A percentile compares a stretch with the other conserved stretches of the same genome.
Evolutionary conservation across 2,888 invertebrate species (phyloP).

Genomic region (Nemotelus pantherinus): DNA sequence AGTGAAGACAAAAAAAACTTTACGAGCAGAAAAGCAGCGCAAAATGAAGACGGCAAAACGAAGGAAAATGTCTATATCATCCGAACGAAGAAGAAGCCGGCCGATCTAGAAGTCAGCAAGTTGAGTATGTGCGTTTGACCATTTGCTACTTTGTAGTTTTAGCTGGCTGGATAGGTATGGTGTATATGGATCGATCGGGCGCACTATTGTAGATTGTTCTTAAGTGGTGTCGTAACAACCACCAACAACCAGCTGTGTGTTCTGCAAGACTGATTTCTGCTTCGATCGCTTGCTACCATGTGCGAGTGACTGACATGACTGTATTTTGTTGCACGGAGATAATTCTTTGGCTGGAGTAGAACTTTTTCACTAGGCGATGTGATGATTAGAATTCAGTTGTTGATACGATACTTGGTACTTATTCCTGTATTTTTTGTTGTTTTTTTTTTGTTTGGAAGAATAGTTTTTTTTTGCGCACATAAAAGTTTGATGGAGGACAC

Average conservation of each 20-base stretch:
- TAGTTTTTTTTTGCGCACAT: neutral
- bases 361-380: neutral
- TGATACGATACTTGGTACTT: neutral
- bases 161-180: too few relatives aligned
- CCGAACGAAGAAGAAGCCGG: neutral
- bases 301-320: too few relatives aligned
- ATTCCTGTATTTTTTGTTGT: neutral
- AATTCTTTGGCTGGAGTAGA: too few relatives aligned
- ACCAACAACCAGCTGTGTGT: conserved; percentile 7
- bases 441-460: neutral
- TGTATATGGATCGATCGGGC: conserved; percentile 16
- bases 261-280: conserved; percentile 21
- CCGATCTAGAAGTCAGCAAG: neutral
- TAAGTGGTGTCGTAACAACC: conserved; percentile 23
- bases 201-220: conserved; percentile 28
- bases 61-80: conserved; percentile 28
- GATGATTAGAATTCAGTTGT: neutral
- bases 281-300: neutral
- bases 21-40: neutral
- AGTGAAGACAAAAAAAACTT: conserved; percentile 9
- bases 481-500: neutral
- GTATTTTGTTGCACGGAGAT: too few relatives aligned
- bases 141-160: neutral
- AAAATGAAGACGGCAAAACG: neutral
- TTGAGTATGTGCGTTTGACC: neutral